Base-by-base conservation (phyloP, 2,888 invertebrate genomes). In the Agrypnus murinus region DNA sequence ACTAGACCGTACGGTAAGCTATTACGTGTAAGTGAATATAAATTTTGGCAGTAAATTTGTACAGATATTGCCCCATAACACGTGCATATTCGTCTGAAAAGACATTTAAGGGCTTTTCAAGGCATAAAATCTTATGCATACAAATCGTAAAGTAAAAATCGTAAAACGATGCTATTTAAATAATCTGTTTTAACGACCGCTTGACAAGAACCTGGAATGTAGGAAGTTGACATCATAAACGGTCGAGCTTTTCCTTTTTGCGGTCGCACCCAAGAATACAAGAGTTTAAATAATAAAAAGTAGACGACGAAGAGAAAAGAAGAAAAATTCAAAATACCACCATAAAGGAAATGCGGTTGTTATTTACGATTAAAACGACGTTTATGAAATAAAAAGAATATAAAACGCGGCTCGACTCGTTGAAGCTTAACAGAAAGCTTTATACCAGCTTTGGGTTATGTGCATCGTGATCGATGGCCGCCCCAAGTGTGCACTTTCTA, bases 401-500 rank as follows among this genome's bases (percentile, higher is more conserved):
- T 1, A 32, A 19, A 25, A 31, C n/a, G n/a, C n/a, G n/a, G n/a
- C n/a, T n/a, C n/a, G n/a, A n/a, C 25, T 12, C 55, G 15, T 8
- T 15, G 55, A n/a, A 36, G 55, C 50, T 50, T 32, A 50, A 32
- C 50, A 58, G 58, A 58, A 36, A 65, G 43, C 53, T 15, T 46
- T 25, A 25, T 12, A 32, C 55, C 53, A 71, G 34, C 43, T 64
- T 25, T 14, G 76, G 72, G 76, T 73, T 74, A 72, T 73, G 74
- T 73, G 74, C 73, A 75, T 76, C 71, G 76, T 78, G 79, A 80
- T 78, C 80, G 77, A 79, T 79, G 77, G 69, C 69, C 58, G 71
- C 73, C 78, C 78, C 78, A 78, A 80, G 80, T 78, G 79, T 78
- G 77, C 79, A 77, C 78, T 80, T 79, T 78, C 78, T 80, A 79